Percentiles rank a stretch among this genome's conserved stretches.
Evolutionary conservation across 92 coral and sea anemone genomes (phyloP).

Genomic region (Porites lobata): DNA sequence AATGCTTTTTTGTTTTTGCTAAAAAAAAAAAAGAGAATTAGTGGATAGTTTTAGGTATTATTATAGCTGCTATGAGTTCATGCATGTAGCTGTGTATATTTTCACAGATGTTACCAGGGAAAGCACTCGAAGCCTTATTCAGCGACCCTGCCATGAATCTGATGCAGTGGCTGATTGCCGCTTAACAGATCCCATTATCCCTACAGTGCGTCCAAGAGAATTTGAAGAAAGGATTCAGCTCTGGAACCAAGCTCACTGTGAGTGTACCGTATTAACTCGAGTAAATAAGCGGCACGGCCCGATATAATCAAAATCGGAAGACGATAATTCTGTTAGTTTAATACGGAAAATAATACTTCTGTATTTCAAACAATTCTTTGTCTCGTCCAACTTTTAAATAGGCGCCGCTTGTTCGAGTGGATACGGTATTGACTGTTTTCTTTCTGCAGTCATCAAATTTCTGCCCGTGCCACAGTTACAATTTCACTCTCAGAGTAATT

Average conservation of each 20-base stretch:
- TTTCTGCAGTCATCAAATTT: no score
- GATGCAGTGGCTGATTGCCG: constrained; percentile 91
- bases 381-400: no score
- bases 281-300: background rate
- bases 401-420: no score
- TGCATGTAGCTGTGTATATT: background rate
- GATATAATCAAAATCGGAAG: background rate
- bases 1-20: no score
- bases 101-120: constrained; percentile 78
- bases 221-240: constrained; percentile 76
- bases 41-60: background rate
- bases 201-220: constrained; percentile 69
- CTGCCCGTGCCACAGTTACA: no score
- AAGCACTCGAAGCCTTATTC: constrained; percentile 67
- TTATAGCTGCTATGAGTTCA: background rate
- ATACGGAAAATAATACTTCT: no score
- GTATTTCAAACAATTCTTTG: no score
- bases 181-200: constrained; percentile 82
- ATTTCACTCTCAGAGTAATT: no score
- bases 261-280: constrained; percentile 26
- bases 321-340: no score
- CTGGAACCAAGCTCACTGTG: constrained; percentile 92
- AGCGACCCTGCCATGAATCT: constrained; percentile 95
- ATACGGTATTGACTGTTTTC: no score
- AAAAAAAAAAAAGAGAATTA: no score